These are phyloP conservation scores for Mus musculus DNA, from an alignment of 2,113 vertebrate genomes.

Conservation along the genomic window DNA sequence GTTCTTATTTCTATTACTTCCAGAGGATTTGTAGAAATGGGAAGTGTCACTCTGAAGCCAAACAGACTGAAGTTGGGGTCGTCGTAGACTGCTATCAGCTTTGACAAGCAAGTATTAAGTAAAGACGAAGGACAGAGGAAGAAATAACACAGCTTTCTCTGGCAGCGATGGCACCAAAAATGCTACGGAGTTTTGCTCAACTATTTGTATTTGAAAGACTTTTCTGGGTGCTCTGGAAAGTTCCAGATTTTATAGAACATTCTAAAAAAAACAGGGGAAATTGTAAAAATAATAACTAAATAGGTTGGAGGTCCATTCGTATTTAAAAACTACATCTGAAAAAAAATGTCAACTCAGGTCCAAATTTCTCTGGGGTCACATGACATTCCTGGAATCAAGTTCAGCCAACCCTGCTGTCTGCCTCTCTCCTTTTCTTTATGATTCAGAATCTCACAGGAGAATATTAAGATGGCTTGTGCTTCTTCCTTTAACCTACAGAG, in stretches of 20 bases:
- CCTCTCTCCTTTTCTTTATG: background rate
- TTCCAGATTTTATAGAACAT: background rate
- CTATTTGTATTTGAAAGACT: slow-evolving; percentile 27
- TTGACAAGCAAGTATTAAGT: slow-evolving; percentile 74
- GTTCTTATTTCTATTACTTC: slow-evolving; percentile 67
- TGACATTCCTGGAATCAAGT: background rate
- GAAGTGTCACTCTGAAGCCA: slow-evolving; percentile 69
- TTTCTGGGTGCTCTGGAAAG: background rate
- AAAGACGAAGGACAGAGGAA: slow-evolving; percentile 52
- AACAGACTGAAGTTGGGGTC: slow-evolving; percentile 33
- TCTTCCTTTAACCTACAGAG: background rate
- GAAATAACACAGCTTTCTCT: slow-evolving; percentile 61
- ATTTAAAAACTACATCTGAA: slow-evolving; percentile 29
- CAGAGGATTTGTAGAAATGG: slow-evolving; percentile 74
- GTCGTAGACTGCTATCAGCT: slow-evolving; percentile 49
- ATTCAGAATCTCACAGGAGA: background rate
- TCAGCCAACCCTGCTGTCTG: background rate
- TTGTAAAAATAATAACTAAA: slow-evolving; percentile 35
- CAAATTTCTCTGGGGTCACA: slow-evolving; percentile 15
- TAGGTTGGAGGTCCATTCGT: background rate
- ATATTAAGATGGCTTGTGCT: background rate
- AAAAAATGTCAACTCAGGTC: background rate
- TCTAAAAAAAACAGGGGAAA: background rate
- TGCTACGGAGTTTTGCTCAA: background rate
- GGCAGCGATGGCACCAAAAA: background rate